phyloP scores from a whole-genome alignment of 2,888 invertebrate genomes.

The Lasioglossum calceatum region DNA sequence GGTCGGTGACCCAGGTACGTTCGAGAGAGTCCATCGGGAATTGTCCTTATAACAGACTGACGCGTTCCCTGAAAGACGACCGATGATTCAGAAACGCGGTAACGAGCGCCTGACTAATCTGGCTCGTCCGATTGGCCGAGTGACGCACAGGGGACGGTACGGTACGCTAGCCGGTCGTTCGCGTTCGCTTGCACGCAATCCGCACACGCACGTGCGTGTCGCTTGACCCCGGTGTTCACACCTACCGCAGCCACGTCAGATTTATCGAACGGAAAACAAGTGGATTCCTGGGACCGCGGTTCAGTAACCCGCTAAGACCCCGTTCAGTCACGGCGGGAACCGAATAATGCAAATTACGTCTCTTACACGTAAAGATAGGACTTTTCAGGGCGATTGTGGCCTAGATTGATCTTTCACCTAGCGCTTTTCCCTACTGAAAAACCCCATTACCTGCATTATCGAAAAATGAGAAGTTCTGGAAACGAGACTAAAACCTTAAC shows the following conservation, averaged over 20 bases:
- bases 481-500: neutral
- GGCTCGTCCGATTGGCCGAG: conserved; percentile 54
- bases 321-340: too few relatives aligned
- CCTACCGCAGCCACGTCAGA: conserved; percentile 25
- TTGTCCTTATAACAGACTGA: neutral
- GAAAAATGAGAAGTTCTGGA: too few relatives aligned
- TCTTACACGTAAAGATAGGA: too few relatives aligned
- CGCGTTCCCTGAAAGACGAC: conserved; percentile 2
- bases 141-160: conserved; percentile 57
- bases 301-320: conserved; percentile 58
- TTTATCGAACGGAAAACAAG: conserved; percentile 64
- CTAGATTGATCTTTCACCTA: too few relatives aligned
- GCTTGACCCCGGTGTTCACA: neutral
- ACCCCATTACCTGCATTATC: too few relatives aligned
- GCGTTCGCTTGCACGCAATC: conserved; percentile 6
- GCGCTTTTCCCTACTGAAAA: too few relatives aligned
- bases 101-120: conserved; percentile 48
- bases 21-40: neutral
- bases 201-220: conserved; percentile 53
- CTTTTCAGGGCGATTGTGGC: too few relatives aligned
- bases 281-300: conserved; percentile 61
- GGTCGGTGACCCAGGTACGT: conserved; percentile 6
- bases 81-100: conserved; percentile 48
- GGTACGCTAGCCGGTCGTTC: conserved; percentile 41
- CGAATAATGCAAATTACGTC: too few relatives aligned